Base-by-base conservation (phyloP, 2,888 invertebrate species). In the Hetaerina titia region DNA sequence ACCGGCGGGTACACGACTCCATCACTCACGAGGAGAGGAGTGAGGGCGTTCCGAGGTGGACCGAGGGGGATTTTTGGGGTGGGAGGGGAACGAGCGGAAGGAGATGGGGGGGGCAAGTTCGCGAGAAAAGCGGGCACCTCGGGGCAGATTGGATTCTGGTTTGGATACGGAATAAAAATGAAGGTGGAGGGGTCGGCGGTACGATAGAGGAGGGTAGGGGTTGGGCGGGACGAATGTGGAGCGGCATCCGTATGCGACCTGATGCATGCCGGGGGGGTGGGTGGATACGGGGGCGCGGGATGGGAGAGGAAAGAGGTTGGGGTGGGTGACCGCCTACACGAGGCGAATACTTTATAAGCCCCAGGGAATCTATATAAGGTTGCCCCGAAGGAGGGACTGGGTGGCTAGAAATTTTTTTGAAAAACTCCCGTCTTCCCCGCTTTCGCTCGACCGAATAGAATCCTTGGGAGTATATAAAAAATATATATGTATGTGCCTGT, bases 81-180 rank as follows among this genome's bases (percentile, higher is more conserved):
- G 89, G 2, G 25, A 9, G 9, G 58, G 60, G 13, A 22, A 58
- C 15, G 60, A n/a, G 11, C n/a, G 15, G 6, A n/a, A 22, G 25
- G 81, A 22, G 22, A 25, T 0, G 90, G 90, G 45, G 63, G 58
- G 19, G 45, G 6, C 31, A 19, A 8, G 64, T 8, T 45, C 64
- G 45, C 90, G 64, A 45, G 64, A 90, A 64, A 90, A 64, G 45
- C 63, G 90, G 19, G 64, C 90, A 45, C 64, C 31, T 22, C 64
- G 11, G 31, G 90, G 64, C 63, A 90, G 90, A 90, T 90, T 90
- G 90, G 90, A 45, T 69, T 90, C 45, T 64, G 90, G 89, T 58
- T 58, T n/a, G 89, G 89, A 89, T 89, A 89, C 45, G 90, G 90
- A 90, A 90, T 90, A 90, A 90, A 90, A 64, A 90, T 63, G 64